A percentile compares a stretch with the other conserved stretches of the same genome.
These are phyloP conservation scores for Pseudachorutes palmiensis DNA, from an alignment of 1,140 invertebrate genomes.

Conservation along the genomic window DNA sequence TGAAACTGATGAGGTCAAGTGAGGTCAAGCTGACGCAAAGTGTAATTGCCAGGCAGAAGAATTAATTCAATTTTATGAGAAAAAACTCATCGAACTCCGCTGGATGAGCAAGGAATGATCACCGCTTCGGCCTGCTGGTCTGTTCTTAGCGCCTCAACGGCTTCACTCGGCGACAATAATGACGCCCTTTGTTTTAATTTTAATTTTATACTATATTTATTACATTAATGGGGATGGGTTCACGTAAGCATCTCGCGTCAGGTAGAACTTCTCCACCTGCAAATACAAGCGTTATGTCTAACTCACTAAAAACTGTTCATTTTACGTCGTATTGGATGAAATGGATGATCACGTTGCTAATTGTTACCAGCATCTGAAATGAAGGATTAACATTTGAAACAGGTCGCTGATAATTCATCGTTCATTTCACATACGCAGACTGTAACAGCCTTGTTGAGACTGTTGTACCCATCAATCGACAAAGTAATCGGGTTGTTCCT, in stretches of 20 bases:
- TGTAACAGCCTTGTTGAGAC: conserved; percentile 27
- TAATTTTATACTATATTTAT: too few relatives aligned
- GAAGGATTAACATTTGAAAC: background rate
- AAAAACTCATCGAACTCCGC: too few relatives aligned
- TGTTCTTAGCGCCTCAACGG: too few relatives aligned
- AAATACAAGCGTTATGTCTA: background rate
- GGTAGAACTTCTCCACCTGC: background rate
- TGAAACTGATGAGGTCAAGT: too few relatives aligned
- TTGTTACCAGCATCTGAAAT: background rate
- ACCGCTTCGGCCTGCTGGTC: too few relatives aligned
- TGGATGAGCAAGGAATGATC: too few relatives aligned
- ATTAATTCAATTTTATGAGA: too few relatives aligned
- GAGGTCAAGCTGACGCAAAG: too few relatives aligned
- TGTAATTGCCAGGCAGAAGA: too few relatives aligned
- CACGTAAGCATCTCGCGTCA: background rate
- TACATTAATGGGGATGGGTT: background rate
- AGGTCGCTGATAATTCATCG: background rate
- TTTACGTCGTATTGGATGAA: background rate
- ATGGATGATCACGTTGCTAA: background rate
- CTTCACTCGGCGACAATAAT: too few relatives aligned
- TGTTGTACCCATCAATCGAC: background rate
- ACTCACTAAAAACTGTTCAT: background rate
- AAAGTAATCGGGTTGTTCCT: background rate
- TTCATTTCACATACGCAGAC: conserved; percentile 5
- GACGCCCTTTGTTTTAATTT: too few relatives aligned